phyloP scores from a whole-genome alignment of 2,888 invertebrate species.

The Carterocephalus palaemon region DNA sequence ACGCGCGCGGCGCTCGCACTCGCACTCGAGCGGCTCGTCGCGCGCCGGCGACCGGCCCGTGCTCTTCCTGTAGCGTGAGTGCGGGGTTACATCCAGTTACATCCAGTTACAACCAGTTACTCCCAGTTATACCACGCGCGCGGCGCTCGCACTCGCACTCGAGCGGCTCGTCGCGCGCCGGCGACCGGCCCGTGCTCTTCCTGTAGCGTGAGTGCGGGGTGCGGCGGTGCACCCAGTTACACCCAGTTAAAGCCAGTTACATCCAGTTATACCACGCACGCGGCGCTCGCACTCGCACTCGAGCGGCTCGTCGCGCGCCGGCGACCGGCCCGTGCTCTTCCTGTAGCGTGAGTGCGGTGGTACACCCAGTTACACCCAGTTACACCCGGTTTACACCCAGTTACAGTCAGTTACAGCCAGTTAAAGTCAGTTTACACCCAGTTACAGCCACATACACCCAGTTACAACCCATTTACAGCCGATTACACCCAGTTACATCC shows the following conservation, averaged over 20 bases:
- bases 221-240: too few relatives aligned
- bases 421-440: conserved; percentile 39
- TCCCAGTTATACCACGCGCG: too few relatives aligned
- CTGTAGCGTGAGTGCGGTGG: conserved; percentile 64
- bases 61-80: too few relatives aligned
- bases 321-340: conserved; percentile 63
- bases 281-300: conserved; percentile 65
- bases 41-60: too few relatives aligned
- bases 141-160: conserved; percentile 65
- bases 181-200: conserved; percentile 63
- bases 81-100: too few relatives aligned
- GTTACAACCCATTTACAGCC: conserved; percentile 55
- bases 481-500: conserved; percentile 53
- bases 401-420: too few relatives aligned
- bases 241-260: too few relatives aligned
- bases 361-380: too few relatives aligned
- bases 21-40: too few relatives aligned
- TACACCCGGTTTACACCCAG: too few relatives aligned
- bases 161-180: conserved; percentile 53
- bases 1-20: too few relatives aligned
- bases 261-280: conserved; percentile 40
- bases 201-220: conserved; percentile 56
- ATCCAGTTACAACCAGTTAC: too few relatives aligned
- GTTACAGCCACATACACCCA: conserved; percentile 62
- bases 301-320: conserved; percentile 53